A percentile compares a stretch with the other conserved stretches of the same genome.
Evolutionary conservation across 2,113 vertebrate species (phyloP).

Genomic region (Lethenteron reissneri): DNA sequence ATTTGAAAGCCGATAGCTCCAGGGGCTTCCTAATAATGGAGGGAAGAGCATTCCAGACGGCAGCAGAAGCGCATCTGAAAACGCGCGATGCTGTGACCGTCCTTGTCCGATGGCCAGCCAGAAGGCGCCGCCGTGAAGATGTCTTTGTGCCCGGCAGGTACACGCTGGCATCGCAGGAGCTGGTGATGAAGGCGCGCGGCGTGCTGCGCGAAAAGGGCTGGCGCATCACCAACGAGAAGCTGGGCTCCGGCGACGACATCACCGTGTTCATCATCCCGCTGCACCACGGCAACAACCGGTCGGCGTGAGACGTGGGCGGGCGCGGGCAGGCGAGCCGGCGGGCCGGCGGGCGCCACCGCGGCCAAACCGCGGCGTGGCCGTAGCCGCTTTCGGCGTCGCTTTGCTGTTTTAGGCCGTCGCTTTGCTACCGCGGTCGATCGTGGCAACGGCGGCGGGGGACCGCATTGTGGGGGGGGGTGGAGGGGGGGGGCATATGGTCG

Average conservation of each 20-base stretch:
- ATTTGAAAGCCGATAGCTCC: no score
- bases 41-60: no score
- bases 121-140: no score
- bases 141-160: slow-evolving; percentile 36
- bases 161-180: slow-evolving; percentile 77
- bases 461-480: no score
- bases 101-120: no score
- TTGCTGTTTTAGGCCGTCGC: neutral
- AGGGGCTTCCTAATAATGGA: no score
- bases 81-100: no score
- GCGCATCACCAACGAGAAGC: slow-evolving; percentile 70
- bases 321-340: neutral
- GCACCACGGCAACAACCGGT: slow-evolving; percentile 48
- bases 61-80: no score
- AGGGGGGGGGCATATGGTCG: no score
- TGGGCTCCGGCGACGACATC: slow-evolving; percentile 89
- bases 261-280: slow-evolving; percentile 86
- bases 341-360: neutral
- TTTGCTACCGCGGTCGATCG: no score
- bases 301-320: slow-evolving; percentile 14
- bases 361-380: neutral
- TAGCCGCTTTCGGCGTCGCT: neutral
- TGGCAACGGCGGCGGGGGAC: no score
- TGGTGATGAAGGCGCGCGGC: slow-evolving; percentile 75
- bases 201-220: slow-evolving; percentile 80